Evolutionary conservation across 2,888 invertebrate genomes (phyloP), one percentile per base, ranked within the genome.

Genomic region (Drosophila anomelani): DNA sequence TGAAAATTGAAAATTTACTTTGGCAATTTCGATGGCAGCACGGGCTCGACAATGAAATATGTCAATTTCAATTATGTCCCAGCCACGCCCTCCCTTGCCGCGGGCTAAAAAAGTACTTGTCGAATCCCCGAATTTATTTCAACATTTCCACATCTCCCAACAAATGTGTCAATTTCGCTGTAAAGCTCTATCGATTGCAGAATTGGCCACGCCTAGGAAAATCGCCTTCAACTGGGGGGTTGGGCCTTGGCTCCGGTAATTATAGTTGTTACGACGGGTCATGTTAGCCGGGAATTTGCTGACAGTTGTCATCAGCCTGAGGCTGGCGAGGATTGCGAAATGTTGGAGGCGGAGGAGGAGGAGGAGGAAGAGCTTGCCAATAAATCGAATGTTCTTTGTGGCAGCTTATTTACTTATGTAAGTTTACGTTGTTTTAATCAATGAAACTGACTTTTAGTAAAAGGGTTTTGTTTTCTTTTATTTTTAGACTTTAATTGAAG

Each of bases 1-100:
- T 80, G 86, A 80, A 85, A 85, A 85, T 85, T 86, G 88, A 88
- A 88, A 88, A 86, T 85, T 73, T 85, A 86, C 89, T 85, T 84
- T 85, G 81, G 79, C 89, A 85, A 84, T 86, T 84, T 78, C 53
- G 38, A 62, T 72, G 72, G 81, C 85, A 67, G 61, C 81, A 73
- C 67, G 74, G 73, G 51, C 62, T 67, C 69, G 54, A 86, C 87
- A 88, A 77, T 78, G 81, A 85, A 85, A 85, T 85, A 86, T 88
- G 84, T 85, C 84, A 85, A 85, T 88, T 85, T 85, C 84, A 85
- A 85, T 85, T 85, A 85, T 77, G 72, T 63, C 68, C 43, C 41
- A 34, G 57, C 68, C 64, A 69, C 60, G 36, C 34, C 34, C 54
- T 46, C 53, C 13, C 29, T 10, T 36, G 51, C 71, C 80, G 71